Conservation (phyloP, 2,113 vertebrate genomes). For the Ammodytes dubius region DNA sequence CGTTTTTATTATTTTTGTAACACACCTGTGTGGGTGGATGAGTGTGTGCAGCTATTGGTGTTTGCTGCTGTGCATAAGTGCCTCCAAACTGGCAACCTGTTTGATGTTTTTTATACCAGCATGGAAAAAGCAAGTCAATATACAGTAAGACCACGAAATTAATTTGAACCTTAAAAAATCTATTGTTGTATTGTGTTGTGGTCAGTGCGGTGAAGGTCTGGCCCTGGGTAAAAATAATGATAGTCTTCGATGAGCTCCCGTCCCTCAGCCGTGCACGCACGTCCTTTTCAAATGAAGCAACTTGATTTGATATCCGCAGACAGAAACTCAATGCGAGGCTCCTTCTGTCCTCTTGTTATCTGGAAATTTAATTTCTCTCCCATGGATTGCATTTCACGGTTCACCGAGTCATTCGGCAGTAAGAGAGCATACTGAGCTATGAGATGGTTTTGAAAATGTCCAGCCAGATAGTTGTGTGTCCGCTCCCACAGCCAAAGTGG, state of each 20-base stretch:
- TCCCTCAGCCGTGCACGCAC: constrained; percentile 54
- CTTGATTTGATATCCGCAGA: constrained; percentile 76
- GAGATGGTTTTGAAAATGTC: constrained; percentile 57
- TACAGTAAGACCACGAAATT: neutral
- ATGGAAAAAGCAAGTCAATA: neutral
- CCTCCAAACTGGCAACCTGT: neutral
- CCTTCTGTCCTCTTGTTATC: constrained; percentile 74
- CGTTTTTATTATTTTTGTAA: neutral
- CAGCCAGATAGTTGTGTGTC: constrained; percentile 34
- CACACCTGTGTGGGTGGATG: neutral
- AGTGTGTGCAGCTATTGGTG: neutral
- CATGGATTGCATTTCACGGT: constrained; percentile 77
- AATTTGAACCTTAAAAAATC: neutral
- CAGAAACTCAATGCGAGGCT: constrained; percentile 70
- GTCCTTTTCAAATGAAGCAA: constrained; percentile 70
- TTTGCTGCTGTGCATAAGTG: neutral
- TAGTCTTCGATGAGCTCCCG: constrained; percentile 43
- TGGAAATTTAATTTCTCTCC: constrained; percentile 77
- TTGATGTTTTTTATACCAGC: neutral
- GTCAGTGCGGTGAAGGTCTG: constrained; percentile 11
- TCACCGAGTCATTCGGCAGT: constrained; percentile 65
- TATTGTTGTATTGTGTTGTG: neutral
- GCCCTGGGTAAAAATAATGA: constrained; percentile 11
- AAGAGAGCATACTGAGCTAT: constrained; percentile 51
- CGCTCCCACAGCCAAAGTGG: constrained; percentile 26